Evolutionary conservation across 30 jellyfish, hydroid and myxozoan species (phyloP).

Genomic region (Turritopsis rubra): DNA sequence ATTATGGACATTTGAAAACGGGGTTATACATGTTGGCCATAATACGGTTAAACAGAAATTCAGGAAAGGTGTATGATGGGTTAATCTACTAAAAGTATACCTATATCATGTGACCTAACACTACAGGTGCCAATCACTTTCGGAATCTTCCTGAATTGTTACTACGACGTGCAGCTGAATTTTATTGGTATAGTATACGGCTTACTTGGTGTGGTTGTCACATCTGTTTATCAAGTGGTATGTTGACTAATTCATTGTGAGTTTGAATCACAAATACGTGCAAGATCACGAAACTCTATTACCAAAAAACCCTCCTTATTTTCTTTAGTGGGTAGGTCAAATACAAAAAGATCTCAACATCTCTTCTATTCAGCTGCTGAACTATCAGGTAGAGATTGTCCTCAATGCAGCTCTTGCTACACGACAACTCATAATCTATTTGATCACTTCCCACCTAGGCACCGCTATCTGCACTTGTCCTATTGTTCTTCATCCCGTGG

Average conservation of each 20-base stretch:
- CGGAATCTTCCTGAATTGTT: slow-evolving; percentile 88
- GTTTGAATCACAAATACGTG: neutral
- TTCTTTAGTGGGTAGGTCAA: slow-evolving; percentile 90
- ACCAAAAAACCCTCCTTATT: too few species aligned
- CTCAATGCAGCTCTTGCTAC: neutral
- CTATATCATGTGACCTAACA: too few species aligned
- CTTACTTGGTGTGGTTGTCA: slow-evolving; percentile 80
- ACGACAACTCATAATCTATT: neutral
- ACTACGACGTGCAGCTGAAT: slow-evolving; percentile 81
- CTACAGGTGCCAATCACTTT: slow-evolving; percentile 81
- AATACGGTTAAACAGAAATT: too few species aligned
- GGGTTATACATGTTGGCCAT: too few species aligned
- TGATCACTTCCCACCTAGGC: slow-evolving; percentile 45
- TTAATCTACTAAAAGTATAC: too few species aligned
- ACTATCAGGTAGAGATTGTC: slow-evolving; percentile 77
- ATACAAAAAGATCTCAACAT: slow-evolving; percentile 76
- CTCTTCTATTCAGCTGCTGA: slow-evolving; percentile 81
- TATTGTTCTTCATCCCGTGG: slow-evolving; percentile 53
- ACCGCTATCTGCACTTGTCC: slow-evolving; percentile 76
- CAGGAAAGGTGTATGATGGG: too few species aligned
- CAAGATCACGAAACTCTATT: neutral
- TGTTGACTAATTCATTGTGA: neutral
- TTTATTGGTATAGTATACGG: slow-evolving; percentile 73
- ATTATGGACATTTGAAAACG: too few species aligned
- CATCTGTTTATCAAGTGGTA: slow-evolving; percentile 96